These are phyloP conservation scores for Eonycteris spelaea DNA, from an alignment of 2,113 vertebrate species.

Conservation along the genomic window DNA sequence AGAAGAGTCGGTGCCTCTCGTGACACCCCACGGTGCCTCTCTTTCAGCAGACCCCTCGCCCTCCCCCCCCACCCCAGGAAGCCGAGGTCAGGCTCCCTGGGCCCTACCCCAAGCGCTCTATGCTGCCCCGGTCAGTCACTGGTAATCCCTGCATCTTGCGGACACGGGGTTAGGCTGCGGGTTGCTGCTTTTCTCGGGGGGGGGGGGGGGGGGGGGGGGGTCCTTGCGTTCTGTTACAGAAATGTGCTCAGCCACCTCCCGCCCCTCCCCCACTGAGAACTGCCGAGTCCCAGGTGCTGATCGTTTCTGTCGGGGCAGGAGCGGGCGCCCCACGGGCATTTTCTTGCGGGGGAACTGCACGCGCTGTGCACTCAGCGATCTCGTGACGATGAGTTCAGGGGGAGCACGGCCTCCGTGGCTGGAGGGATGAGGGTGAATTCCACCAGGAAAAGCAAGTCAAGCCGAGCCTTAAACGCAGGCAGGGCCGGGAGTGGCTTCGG, in stretches of 20 bases:
- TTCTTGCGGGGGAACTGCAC: too few species aligned
- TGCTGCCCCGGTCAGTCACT: not conserved
- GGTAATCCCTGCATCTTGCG: not conserved
- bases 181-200: not conserved
- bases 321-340: rapidly evolving
- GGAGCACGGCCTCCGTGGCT: rapidly evolving
- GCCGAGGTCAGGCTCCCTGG: not conserved
- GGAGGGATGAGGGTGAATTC: too few species aligned
- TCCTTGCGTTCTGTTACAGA: not conserved
- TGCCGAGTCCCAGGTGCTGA: too few species aligned
- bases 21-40: not conserved
- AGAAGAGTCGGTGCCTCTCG: too few species aligned
- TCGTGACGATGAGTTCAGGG: too few species aligned
- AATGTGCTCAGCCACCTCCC: not conserved
- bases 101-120: not conserved
- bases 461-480: too few species aligned
- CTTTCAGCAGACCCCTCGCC: not conserved
- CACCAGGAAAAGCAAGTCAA: not conserved
- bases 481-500: not conserved
- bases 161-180: not conserved
- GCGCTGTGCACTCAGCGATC: not conserved
- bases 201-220: too few species aligned
- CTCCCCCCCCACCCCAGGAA: not conserved
- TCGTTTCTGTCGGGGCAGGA: too few species aligned
- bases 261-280: too few species aligned